Conservation (phyloP, 2,113 vertebrate species). For the Thalassarche chlororhynchos region DNA sequence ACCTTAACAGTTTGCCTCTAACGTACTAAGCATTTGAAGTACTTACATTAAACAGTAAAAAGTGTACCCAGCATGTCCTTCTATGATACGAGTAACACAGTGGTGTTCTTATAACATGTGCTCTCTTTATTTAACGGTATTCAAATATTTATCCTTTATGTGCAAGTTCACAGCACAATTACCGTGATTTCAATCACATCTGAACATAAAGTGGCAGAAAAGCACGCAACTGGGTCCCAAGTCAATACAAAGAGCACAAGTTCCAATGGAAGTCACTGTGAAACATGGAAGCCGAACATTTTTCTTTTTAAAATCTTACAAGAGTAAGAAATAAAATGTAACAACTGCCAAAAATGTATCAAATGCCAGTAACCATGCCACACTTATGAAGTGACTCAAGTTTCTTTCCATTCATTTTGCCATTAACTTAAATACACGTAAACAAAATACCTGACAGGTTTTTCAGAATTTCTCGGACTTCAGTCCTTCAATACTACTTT, state of each 20-base stretch:
- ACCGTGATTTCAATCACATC: neutral
- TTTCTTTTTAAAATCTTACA: neutral
- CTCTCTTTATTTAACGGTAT: neutral
- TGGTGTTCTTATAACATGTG: neutral
- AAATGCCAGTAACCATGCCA: neutral
- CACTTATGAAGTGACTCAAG: neutral
- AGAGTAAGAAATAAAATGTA: neutral
- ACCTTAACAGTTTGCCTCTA: neutral
- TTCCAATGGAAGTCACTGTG: neutral
- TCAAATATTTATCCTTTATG: neutral
- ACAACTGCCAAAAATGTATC: neutral
- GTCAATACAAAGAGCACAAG: neutral
- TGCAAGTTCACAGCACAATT: neutral
- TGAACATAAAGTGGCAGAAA: neutral
- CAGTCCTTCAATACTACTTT: neutral
- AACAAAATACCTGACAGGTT: neutral
- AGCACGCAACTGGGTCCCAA: neutral
- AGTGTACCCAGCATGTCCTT: neutral
- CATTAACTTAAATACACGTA: neutral
- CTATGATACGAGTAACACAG: neutral
- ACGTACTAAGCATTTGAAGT: neutral
- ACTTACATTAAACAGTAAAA: neutral
- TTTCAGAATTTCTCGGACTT: neutral
- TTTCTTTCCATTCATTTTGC: neutral
- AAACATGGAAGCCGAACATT: accelerated